Percentiles rank a stretch among this genome's conserved stretches.
phyloP scores from a whole-genome alignment of 1,140 invertebrate genomes.

The Neelides sp. region DNA sequence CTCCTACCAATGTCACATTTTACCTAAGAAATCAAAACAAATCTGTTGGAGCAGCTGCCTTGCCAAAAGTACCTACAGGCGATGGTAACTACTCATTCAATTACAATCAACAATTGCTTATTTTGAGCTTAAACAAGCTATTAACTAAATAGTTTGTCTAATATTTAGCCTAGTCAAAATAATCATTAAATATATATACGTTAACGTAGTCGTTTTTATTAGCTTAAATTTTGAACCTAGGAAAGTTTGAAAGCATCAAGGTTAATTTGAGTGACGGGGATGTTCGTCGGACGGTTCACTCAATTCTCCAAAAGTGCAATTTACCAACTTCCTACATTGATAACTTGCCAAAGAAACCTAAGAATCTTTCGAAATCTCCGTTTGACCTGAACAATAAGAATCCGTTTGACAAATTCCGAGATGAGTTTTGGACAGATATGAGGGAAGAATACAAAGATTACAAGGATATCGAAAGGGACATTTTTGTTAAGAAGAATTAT shows the following conservation, averaged over 20 bases:
- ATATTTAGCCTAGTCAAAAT: neutral
- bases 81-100: no score
- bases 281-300: conserved; percentile 57
- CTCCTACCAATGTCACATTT: conserved; percentile 52
- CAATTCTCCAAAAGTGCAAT: conserved; percentile 64
- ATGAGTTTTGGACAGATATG: conserved; percentile 1
- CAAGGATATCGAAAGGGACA: conserved; percentile 13
- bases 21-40: no score
- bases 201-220: neutral
- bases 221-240: neutral
- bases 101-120: no score
- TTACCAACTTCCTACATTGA: conserved; percentile 71
- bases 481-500: conserved; percentile 3
- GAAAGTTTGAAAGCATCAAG: conserved; percentile 29
- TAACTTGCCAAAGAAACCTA: conserved; percentile 41
- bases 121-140: no score
- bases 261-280: conserved; percentile 47
- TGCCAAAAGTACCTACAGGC: no score
- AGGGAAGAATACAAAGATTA: neutral
- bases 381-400: neutral
- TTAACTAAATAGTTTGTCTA: no score
- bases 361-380: neutral
- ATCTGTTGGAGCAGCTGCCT: no score
- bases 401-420: neutral
- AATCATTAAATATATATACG: neutral